phyloP scores from a whole-genome alignment of 2,113 vertebrate genomes.

The Tachysurus vachellii region DNA sequence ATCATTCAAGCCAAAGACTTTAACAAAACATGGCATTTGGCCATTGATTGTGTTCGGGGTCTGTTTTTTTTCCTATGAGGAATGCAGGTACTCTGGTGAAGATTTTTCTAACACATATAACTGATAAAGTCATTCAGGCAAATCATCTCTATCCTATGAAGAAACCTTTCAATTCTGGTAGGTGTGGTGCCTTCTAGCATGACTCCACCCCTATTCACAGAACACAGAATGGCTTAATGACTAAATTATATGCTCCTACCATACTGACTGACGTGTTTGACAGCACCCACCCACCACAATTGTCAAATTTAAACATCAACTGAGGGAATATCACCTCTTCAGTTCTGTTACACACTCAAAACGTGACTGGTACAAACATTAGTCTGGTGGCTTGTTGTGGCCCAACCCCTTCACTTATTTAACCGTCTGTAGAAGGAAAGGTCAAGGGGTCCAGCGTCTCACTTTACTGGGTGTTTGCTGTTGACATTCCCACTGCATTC shows the following conservation, averaged over 20 bases:
- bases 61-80: not conserved
- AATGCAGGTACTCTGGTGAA: not conserved
- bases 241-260: not conserved
- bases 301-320: not conserved
- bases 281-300: not conserved
- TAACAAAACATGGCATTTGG: not conserved
- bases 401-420: not conserved
- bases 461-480: constrained; percentile 67
- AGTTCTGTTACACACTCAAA: not conserved
- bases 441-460: constrained; percentile 61
- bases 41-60: not conserved
- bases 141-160: too few relatives aligned
- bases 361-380: not conserved
- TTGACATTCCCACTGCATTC: constrained; percentile 75
- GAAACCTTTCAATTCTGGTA: not conserved
- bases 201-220: not conserved
- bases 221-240: not conserved
- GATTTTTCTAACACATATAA: too few relatives aligned
- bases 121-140: not conserved
- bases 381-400: not conserved
- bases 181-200: not conserved
- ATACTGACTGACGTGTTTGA: not conserved
- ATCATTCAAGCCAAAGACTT: not conserved
- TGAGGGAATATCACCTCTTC: not conserved
- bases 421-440: not conserved